A percentile compares a stretch with the other conserved stretches of the same genome.
Conservation (phyloP, 2,797 vertebrate genomes). For the Zenarchopterus dispar region DNA sequence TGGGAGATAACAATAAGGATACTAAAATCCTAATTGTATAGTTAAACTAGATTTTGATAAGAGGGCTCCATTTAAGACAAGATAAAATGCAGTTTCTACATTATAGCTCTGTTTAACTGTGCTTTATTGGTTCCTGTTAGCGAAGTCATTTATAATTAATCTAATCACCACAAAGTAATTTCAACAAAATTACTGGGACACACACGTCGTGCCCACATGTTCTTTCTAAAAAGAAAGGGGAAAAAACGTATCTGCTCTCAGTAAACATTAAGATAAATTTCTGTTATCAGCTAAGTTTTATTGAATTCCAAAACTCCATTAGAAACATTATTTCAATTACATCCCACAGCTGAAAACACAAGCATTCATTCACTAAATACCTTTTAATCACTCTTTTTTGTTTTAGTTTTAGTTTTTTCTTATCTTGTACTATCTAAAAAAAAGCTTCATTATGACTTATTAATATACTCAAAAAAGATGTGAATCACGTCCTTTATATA, state of each 20-base stretch:
- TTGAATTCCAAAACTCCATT: too few relatives aligned
- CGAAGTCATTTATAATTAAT: slow-evolving; percentile 1
- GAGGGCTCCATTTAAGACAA: background rate
- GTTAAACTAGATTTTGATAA: too few relatives aligned
- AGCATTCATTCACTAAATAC: slow-evolving; percentile 9
- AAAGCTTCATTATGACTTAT: slow-evolving; percentile 62
- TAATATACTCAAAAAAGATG: slow-evolving; percentile 47
- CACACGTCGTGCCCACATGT: background rate
- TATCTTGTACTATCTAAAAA: slow-evolving; percentile 63
- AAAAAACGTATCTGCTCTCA: background rate
- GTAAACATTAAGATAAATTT: too few relatives aligned
- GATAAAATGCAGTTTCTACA: background rate
- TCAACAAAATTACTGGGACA: background rate
- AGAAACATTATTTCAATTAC: too few relatives aligned
- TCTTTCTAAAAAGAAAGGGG: background rate
- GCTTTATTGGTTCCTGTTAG: background rate
- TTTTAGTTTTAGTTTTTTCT: slow-evolving; percentile 23
- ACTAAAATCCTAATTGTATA: too few relatives aligned
- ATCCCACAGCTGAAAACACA: slow-evolving; percentile 28
- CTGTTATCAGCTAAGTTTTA: too few relatives aligned
- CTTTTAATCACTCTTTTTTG: too few relatives aligned
- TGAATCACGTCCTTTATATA: slow-evolving; percentile 56
- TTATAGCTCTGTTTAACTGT: background rate
- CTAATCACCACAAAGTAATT: slow-evolving; percentile 3
- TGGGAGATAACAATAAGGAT: too few relatives aligned